These are phyloP conservation scores for Eilema depressum DNA, from an alignment of 2,888 invertebrate genomes.

Conservation along the genomic window DNA sequence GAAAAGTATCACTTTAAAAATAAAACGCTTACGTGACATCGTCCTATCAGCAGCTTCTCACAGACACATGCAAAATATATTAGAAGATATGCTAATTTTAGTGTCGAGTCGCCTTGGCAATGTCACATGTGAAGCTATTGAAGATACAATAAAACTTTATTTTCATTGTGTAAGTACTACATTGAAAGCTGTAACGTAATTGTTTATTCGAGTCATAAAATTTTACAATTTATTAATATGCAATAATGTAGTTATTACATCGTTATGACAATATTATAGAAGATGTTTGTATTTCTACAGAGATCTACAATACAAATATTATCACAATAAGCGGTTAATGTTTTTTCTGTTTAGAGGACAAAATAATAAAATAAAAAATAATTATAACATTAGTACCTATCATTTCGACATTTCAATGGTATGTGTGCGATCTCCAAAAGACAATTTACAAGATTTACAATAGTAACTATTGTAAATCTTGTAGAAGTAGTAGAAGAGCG, in stretches of 20 bases:
- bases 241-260: neutral
- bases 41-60: constrained; percentile 6
- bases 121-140: neutral
- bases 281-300: no score
- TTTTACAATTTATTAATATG: neutral
- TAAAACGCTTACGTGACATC: constrained; percentile 10
- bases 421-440: no score
- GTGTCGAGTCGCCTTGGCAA: constrained; percentile 5
- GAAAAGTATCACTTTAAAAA: constrained; percentile 17
- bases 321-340: no score
- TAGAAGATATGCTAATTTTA: constrained; percentile 13
- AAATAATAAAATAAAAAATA: no score
- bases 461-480: no score
- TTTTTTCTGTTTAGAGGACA: no score
- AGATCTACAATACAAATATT: no score
- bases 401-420: no score
- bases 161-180: neutral
- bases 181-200: constrained; percentile 7
- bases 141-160: constrained; percentile 2
- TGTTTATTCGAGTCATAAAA: neutral
- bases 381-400: no score
- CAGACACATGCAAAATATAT: constrained; percentile 1
- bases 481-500: no score
- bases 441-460: neutral
- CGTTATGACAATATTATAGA: no score